Percentiles rank a stretch among this genome's conserved stretches.
phyloP scores from a whole-genome alignment of 2,888 invertebrate genomes.

The Oeneis ivallda region DNA sequence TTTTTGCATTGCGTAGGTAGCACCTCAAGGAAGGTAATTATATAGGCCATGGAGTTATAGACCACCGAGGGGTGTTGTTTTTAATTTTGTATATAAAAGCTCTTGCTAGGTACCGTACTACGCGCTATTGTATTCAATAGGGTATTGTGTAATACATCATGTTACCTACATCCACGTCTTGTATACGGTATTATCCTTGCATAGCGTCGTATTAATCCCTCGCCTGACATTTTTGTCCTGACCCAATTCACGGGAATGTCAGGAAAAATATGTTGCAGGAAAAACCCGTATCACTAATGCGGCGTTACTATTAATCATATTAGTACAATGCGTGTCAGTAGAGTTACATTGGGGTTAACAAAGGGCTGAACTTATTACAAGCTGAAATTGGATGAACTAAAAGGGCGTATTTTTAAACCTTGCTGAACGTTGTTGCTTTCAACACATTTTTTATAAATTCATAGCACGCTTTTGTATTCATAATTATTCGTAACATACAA shows the following conservation, averaged over 20 bases:
- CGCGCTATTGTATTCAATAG: not conserved
- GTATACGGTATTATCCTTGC: conserved; percentile 28
- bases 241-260: conserved; percentile 70
- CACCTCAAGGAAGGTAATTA: too few species aligned
- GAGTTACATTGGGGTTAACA: conserved; percentile 54
- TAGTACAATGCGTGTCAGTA: conserved; percentile 71
- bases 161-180: conserved; percentile 30
- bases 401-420: conserved; percentile 22
- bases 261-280: conserved; percentile 45
- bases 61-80: too few species aligned
- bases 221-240: conserved; percentile 51
- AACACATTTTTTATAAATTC: conserved; percentile 17
- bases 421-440: conserved; percentile 17
- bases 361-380: conserved; percentile 55
- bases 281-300: conserved; percentile 71
- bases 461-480: conserved; percentile 2
- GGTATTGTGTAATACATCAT: conserved; percentile 2
- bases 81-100: not conserved
- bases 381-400: conserved; percentile 31
- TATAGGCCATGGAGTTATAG: too few species aligned
- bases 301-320: conserved; percentile 71
- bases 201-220: conserved; percentile 39
- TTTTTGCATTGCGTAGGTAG: too few species aligned
- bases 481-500: conserved; percentile 8
- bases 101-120: not conserved